phyloP scores from a whole-genome alignment of 2,888 invertebrate genomes.

The Ochlodes sylvanus region DNA sequence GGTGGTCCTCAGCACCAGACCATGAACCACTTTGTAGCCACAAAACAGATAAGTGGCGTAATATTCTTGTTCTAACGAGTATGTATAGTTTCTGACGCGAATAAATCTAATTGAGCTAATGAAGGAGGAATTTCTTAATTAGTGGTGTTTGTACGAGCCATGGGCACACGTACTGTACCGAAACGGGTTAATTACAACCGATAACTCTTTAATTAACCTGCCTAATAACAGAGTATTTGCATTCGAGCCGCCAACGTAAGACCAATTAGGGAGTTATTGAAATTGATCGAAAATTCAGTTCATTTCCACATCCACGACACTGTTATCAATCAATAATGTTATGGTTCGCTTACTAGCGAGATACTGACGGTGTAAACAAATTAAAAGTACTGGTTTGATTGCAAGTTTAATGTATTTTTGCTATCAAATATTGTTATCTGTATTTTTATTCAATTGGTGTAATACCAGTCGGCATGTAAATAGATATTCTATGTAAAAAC shows the following conservation, averaged over 20 bases:
- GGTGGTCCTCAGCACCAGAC: too few species aligned
- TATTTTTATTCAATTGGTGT: background rate
- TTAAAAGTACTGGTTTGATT: slow-evolving; percentile 17
- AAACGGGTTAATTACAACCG: slow-evolving; percentile 80
- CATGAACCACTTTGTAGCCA: background rate
- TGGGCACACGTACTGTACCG: slow-evolving; percentile 77
- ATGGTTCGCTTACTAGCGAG: slow-evolving; percentile 31
- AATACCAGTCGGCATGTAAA: background rate
- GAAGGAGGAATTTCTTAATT: slow-evolving; percentile 83
- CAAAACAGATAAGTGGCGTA: slow-evolving; percentile 5
- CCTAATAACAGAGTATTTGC: slow-evolving; percentile 82
- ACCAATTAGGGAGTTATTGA: slow-evolving; percentile 68
- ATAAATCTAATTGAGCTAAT: slow-evolving; percentile 80
- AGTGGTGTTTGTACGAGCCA: slow-evolving; percentile 75
- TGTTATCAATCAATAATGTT: slow-evolving; percentile 37
- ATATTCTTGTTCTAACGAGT: slow-evolving; percentile 18
- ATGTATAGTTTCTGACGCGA: slow-evolving; percentile 62
- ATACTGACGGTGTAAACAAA: slow-evolving; percentile 35
- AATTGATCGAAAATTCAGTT: slow-evolving; percentile 57
- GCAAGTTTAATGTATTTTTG: slow-evolving; percentile 2
- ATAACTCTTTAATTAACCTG: slow-evolving; percentile 84
- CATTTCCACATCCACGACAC: slow-evolving; percentile 30
- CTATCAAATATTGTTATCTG: slow-evolving; percentile 1
- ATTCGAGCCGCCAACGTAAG: slow-evolving; percentile 63
- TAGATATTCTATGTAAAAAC: background rate